A percentile compares a stretch with the other conserved stretches of the same genome.
These are phyloP conservation scores for Drosophila borborema DNA, from an alignment of 2,888 invertebrate species.

Conservation along the genomic window DNA sequence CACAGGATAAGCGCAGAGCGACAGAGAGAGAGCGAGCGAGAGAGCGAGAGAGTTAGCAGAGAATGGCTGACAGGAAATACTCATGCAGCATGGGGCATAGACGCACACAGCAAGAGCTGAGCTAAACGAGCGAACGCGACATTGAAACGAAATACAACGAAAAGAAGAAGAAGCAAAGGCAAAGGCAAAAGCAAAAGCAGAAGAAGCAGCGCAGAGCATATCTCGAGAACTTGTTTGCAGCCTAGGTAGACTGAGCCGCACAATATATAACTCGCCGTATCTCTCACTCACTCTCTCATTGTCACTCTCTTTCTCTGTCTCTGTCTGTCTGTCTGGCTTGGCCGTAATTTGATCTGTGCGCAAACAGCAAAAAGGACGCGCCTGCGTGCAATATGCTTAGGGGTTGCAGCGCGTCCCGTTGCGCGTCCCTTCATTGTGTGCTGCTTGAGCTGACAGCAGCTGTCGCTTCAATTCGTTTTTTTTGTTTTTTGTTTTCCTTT, in stretches of 20 bases:
- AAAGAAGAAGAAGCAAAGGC: constrained; percentile 16
- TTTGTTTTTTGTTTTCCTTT: not conserved
- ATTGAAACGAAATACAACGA: constrained; percentile 40
- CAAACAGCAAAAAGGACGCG: constrained; percentile 76
- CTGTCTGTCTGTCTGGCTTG: constrained; percentile 30
- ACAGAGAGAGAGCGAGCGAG: not conserved
- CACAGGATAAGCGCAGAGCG: constrained; percentile 40
- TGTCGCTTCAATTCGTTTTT: constrained; percentile 44
- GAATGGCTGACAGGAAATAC: constrained; percentile 53
- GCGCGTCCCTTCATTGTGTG: constrained; percentile 28
- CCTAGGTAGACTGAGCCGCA: constrained; percentile 51
- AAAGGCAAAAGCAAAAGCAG: not conserved
- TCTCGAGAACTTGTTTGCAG: constrained; percentile 56
- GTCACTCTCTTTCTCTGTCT: not conserved
- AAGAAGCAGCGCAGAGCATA: constrained; percentile 27
- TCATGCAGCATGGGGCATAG: constrained; percentile 46
- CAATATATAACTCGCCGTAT: not conserved
- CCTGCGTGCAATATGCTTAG: constrained; percentile 76
- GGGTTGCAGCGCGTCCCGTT: constrained; percentile 58
- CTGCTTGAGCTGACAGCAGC: constrained; percentile 39
- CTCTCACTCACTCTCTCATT: not conserved
- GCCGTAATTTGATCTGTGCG: constrained; percentile 73
- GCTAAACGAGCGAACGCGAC: constrained; percentile 43
- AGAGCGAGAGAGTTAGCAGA: not conserved
- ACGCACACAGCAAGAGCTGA: constrained; percentile 34